Evolutionary conservation across 2,888 invertebrate genomes (phyloP).

Genomic region (Aradus depressus): DNA sequence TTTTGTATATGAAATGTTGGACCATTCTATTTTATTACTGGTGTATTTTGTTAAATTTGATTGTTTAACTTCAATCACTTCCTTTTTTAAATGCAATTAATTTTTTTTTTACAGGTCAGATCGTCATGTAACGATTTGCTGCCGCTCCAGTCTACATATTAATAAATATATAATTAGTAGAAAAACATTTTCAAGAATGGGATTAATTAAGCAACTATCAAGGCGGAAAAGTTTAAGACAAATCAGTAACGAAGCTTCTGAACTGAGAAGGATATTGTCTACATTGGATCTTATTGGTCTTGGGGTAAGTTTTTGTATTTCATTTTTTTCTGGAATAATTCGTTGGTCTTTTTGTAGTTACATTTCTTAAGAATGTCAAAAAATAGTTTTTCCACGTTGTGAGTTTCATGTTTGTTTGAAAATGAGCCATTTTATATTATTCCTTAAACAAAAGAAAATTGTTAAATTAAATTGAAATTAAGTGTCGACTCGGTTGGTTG

Average conservation of each 20-base stretch:
- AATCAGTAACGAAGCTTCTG: constrained; percentile 22
- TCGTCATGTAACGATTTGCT: too few species aligned
- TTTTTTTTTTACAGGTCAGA: too few species aligned
- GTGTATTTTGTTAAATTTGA: too few species aligned
- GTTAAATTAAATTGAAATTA: too few species aligned
- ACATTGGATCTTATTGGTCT: constrained; percentile 44
- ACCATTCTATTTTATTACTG: too few species aligned
- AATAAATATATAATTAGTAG: too few species aligned
- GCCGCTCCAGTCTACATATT: too few species aligned
- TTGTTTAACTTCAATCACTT: too few species aligned
- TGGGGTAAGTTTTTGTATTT: constrained; percentile 24
- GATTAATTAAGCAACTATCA: constrained; percentile 21
- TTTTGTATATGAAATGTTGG: too few species aligned
- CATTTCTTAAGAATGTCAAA: background rate
- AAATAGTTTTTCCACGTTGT: background rate
- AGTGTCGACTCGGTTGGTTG: too few species aligned
- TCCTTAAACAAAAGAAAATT: too few species aligned
- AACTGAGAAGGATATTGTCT: constrained; percentile 39
- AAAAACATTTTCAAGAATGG: constrained; percentile 7
- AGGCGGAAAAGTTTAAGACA: constrained; percentile 27
- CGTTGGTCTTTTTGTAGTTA: background rate
- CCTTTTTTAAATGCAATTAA: too few species aligned
- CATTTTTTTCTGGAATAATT: background rate
- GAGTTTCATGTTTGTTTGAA: background rate
- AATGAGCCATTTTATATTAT: background rate